A percentile compares a stretch with the other conserved stretches of the same genome.
Evolutionary conservation across 1,140 invertebrate genomes (phyloP).

Genomic region (Sycophila sp.): DNA sequence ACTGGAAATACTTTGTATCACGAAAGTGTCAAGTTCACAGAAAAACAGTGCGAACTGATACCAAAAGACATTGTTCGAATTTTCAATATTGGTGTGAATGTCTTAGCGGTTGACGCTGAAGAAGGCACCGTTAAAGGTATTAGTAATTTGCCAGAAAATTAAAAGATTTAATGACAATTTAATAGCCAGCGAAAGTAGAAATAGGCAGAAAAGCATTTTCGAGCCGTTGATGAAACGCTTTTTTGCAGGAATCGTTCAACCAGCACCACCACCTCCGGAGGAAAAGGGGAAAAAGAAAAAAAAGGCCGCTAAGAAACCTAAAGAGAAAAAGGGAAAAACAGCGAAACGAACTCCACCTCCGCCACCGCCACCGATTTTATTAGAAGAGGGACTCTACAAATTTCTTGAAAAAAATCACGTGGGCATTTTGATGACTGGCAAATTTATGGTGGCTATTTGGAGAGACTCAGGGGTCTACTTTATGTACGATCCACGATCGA

Average conservation of each 20-base stretch:
- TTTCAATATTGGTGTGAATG: conserved; percentile 52
- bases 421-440: conserved; percentile 50
- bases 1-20: conserved; percentile 47
- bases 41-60: conserved; percentile 40
- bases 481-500: conserved; percentile 52
- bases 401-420: conserved; percentile 57
- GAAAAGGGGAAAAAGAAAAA: conserved; percentile 41
- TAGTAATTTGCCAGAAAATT: background rate
- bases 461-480: conserved; percentile 56
- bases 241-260: conserved; percentile 36
- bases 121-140: conserved; percentile 44
- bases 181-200: too few relatives aligned
- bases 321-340: conserved; percentile 31
- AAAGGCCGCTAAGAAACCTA: conserved; percentile 36
- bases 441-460: conserved; percentile 54
- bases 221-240: too few relatives aligned
- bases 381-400: conserved; percentile 50
- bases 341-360: conserved; percentile 36
- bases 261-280: conserved; percentile 43
- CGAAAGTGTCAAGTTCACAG: conserved; percentile 42
- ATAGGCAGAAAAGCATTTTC: too few relatives aligned
- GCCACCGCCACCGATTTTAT: conserved; percentile 43
- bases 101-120: conserved; percentile 55
- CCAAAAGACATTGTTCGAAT: conserved; percentile 52
- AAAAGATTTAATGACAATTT: too few relatives aligned